Evolutionary conservation across 2,797 vertebrate genomes (phyloP).

Genomic region (Eleutherodactylus coqui): DNA sequence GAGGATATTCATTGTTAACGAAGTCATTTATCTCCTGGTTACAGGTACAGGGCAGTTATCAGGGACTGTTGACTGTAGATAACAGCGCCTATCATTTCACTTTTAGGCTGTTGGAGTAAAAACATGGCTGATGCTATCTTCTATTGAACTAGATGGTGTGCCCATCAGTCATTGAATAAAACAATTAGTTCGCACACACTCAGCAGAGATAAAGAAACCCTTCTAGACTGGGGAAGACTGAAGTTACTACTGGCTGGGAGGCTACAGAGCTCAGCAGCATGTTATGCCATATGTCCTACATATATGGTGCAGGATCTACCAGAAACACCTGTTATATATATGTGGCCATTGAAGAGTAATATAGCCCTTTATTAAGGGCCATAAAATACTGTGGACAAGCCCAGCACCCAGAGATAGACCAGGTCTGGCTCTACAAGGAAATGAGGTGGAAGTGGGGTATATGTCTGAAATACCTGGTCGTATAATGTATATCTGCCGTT

Average conservation of each 20-base stretch:
- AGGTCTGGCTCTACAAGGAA: neutral
- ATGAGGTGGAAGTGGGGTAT: neutral
- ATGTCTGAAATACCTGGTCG: neutral
- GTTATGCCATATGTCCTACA: no score
- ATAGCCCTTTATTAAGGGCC: neutral
- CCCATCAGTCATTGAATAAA: neutral
- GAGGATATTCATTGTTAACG: neutral
- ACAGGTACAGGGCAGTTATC: constrained; percentile 30
- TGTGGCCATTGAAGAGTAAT: neutral
- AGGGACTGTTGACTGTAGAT: constrained; percentile 15
- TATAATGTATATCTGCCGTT: neutral
- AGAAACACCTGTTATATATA: constrained; percentile 63
- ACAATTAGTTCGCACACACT: constrained; percentile 13
- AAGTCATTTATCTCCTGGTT: constrained; percentile 2
- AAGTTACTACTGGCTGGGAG: neutral
- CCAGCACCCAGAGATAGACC: neutral
- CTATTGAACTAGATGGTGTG: constrained; percentile 3
- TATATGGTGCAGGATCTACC: constrained; percentile 1
- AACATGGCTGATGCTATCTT: constrained; percentile 20
- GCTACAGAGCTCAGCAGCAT: no score
- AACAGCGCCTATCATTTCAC: constrained; percentile 31
- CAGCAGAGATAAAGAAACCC: neutral
- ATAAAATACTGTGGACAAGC: constrained; percentile 30
- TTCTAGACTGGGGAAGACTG: neutral
- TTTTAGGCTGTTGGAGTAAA: constrained; percentile 9